Evolutionary conservation across 2,888 invertebrate genomes (phyloP), one percentile per base, ranked within the genome.

Genomic region (Falcaria lacertinaria): DNA sequence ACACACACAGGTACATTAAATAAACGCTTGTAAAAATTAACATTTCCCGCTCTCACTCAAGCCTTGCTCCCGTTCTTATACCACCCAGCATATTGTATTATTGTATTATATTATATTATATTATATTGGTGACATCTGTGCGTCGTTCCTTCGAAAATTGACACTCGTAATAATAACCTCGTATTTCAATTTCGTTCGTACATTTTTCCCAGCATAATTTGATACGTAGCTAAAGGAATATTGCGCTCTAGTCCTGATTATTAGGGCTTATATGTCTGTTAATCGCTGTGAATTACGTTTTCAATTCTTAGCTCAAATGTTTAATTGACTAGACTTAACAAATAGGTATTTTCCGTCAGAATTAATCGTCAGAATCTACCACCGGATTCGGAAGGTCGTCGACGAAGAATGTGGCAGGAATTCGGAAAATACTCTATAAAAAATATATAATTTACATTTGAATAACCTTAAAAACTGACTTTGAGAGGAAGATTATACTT

Each of bases 81-180:
- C 54, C 52, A 42, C 47, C 49, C 48, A 50, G 48, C 49, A 55
- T 62, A 69, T 68, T 67, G 64, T 69, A 66, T 73, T 73, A 68
- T 69, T 67, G 68, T 70, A n/a, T n/a, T n/a, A 55, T 62, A 69
- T 68, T 67, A 64, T 69, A 66, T 73, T 73, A 68, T 69, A 66
- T 68, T 70, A 52, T 62, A 73, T 69, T 47, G 65, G 45, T 58
- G 62, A 60, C 79, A 76, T 71, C 69, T 76, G 75, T 55, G 69
- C 62, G 69, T 63, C 63, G 54, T 57, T 66, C 57, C 55, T 43
- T 60, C 63, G 65, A 68, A 69, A 71, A 74, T 70, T 69, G 71
- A 60, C 70, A 67, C 60, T 44, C 41, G 47, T 55, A 52, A 55
- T 57, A 60, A 62, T 60, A 62, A 57, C 60, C 46, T 25, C 52